Evolutionary conservation across 2,888 invertebrate species (phyloP).

Genomic region (Eristalinus aeneus): DNA sequence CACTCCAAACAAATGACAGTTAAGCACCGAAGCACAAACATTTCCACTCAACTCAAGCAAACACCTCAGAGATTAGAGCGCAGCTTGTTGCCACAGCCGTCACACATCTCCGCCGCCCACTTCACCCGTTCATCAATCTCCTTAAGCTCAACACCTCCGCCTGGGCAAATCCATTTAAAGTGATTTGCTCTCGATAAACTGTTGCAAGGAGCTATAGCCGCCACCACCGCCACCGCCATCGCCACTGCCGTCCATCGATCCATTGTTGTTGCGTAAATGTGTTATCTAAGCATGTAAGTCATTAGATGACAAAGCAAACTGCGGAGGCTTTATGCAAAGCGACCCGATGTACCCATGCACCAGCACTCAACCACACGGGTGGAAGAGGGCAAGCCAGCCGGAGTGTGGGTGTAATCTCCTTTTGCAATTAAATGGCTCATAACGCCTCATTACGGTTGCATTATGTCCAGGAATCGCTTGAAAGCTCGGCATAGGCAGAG

Average conservation of each 20-base stretch:
- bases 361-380: not conserved
- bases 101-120: not conserved
- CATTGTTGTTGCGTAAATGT: constrained; percentile 11
- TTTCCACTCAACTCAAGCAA: not conserved
- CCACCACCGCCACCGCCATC: not conserved
- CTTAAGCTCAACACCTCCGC: not conserved
- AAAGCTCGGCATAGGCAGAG: not conserved
- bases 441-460: constrained; percentile 70
- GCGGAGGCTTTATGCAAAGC: constrained; percentile 29
- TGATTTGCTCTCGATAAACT: constrained; percentile 43
- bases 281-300: constrained; percentile 45
- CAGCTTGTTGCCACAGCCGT: not conserved
- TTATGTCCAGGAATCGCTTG: constrained; percentile 54
- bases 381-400: not conserved
- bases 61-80: not conserved
- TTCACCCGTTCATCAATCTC: not conserved
- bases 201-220: constrained; percentile 20
- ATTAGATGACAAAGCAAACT: constrained; percentile 58
- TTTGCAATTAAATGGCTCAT: constrained; percentile 69
- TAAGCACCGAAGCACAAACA: no score
- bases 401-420: constrained; percentile 52
- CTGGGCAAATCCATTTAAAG: constrained; percentile 16
- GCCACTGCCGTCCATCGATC: not conserved
- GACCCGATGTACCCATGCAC: not conserved
- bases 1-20: no score